Conservation (phyloP, 2,113 vertebrate genomes). For the Esox niger region DNA sequence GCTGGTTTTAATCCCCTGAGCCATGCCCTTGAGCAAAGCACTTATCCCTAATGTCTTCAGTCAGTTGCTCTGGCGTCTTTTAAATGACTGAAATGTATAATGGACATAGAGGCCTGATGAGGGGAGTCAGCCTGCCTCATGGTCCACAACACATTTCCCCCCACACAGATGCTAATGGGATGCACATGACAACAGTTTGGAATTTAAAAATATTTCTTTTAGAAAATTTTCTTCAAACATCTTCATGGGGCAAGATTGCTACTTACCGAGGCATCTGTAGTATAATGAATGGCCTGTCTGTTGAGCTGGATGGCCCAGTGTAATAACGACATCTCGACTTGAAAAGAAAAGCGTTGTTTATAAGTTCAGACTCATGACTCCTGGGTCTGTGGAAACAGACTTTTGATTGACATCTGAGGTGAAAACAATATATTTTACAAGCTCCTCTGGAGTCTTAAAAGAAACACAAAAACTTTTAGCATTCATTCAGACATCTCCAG, state of each 20-base stretch:
- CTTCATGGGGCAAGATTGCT: not conserved
- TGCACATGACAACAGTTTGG: not conserved
- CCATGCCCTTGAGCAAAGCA: no score
- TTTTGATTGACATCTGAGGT: conserved; percentile 17
- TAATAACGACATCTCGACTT: conserved; percentile 45
- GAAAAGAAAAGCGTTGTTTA: conserved; percentile 29
- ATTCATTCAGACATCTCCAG: conserved; percentile 4
- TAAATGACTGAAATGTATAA: no score
- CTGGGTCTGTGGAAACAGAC: conserved; percentile 26
- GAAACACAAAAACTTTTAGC: conserved; percentile 19
- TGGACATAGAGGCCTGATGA: not conserved
- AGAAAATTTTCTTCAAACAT: not conserved
- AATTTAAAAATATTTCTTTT: not conserved
- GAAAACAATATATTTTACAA: conserved; percentile 41
- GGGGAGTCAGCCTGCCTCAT: not conserved
- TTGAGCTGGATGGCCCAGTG: conserved; percentile 22
- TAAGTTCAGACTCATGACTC: conserved; percentile 34
- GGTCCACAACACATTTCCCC: not conserved
- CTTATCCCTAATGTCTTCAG: no score
- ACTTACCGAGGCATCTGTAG: conserved; percentile 4
- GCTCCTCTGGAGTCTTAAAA: conserved; percentile 26
- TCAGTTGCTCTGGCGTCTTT: no score
- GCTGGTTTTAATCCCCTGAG: no score
- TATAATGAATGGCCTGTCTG: conserved; percentile 46
- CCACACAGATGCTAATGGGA: not conserved